Evolutionary conservation across 2,113 vertebrate genomes (phyloP).

Genomic region (Neofelis nebulosa): DNA sequence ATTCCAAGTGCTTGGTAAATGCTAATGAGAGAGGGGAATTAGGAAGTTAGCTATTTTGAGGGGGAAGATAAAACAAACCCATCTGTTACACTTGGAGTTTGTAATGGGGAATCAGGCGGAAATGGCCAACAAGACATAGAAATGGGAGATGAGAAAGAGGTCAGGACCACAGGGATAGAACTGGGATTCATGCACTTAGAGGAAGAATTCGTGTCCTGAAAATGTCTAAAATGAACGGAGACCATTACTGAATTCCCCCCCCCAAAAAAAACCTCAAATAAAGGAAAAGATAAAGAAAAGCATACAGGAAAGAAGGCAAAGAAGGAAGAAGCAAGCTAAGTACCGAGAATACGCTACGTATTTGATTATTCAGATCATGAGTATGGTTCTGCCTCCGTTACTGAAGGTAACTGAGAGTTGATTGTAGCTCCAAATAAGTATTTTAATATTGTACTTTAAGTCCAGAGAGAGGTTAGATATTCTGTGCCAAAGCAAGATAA

Average conservation of each 20-base stretch:
- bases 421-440: slow-evolving; percentile 48
- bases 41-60: not conserved
- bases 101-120: not conserved
- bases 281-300: not conserved
- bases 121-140: too few species aligned
- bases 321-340: not conserved
- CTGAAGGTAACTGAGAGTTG: not conserved
- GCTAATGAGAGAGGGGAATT: not conserved
- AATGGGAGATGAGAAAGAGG: not conserved
- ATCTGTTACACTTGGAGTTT: not conserved
- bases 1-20: not conserved
- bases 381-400: not conserved
- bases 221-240: not conserved
- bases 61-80: not conserved
- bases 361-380: not conserved
- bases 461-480: slow-evolving; percentile 32
- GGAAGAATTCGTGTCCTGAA: not conserved
- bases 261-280: not conserved
- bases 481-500: slow-evolving; percentile 52
- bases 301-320: not conserved
- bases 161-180: not conserved
- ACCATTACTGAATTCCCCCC: not conserved
- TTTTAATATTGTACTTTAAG: slow-evolving; percentile 39
- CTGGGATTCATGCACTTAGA: not conserved
- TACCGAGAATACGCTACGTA: not conserved